These are phyloP conservation scores for Anastatus disparis DNA, from an alignment of 1,140 invertebrate genomes.

Conservation along the genomic window DNA sequence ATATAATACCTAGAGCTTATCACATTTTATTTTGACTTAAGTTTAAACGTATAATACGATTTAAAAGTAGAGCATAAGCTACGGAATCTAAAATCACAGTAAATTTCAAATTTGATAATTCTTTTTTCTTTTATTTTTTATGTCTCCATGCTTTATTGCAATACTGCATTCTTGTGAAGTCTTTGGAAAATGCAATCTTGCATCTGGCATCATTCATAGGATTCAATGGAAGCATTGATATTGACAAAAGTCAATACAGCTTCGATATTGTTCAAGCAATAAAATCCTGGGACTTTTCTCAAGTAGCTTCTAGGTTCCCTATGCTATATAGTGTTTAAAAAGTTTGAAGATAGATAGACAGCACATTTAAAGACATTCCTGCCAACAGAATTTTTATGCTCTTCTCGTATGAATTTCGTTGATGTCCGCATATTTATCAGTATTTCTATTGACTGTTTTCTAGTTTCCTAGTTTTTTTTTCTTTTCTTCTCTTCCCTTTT, in stretches of 20 bases:
- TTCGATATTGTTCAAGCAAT: constrained; percentile 22
- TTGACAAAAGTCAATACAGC: constrained; percentile 27
- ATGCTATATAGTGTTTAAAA: no score
- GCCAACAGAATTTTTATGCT: background rate
- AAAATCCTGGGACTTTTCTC: background rate
- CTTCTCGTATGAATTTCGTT: background rate
- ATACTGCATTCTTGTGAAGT: no score
- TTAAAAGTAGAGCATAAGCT: background rate
- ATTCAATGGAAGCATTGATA: constrained; percentile 22
- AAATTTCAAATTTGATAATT: constrained; percentile 6
- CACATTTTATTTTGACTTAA: background rate
- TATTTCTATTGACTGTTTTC: constrained; percentile 14
- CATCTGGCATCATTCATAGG: constrained; percentile 28
- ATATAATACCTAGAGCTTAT: background rate
- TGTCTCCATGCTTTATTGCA: no score
- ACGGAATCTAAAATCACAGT: no score
- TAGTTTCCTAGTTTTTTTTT: no score
- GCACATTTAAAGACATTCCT: constrained; percentile 5
- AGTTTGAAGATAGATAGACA: no score
- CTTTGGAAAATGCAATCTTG: constrained; percentile 23
- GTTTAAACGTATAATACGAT: constrained; percentile 3
- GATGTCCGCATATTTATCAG: constrained; percentile 28
- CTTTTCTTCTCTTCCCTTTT: background rate
- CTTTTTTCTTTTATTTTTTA: no score
- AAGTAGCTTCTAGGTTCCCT: no score